Base-by-base conservation (phyloP, 2,113 vertebrate species). In the Mesembrinibis cayennensis region DNA sequence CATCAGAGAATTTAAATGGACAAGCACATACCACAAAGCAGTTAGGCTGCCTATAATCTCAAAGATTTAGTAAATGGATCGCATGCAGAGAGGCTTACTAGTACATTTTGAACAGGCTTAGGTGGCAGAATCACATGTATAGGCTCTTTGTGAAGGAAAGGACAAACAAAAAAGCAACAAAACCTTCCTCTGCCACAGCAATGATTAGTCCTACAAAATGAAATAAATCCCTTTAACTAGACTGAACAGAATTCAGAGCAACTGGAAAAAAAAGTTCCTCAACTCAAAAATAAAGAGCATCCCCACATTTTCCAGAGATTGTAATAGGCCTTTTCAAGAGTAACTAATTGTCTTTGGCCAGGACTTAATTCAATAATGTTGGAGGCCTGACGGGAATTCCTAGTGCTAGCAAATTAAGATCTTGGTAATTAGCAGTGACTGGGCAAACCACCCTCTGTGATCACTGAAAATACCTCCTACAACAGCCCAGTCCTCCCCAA, bases 351-450 rank as follows among this genome's bases (percentile, higher is more conserved):
- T 71, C 79, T 85, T 78, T 91, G 66, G 30, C 69, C 84, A 61
- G 52, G 70, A 95, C 87, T 80, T 96, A 93, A 95, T 85, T 97
- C 84, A 93, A 40, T 96, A 93, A 91, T 32, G 58, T 36, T 77
- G 67, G 38, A 87, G 65, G 71, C 78, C 77, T 94, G 94, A 86
- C 71, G 52, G 74, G 78, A 91, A 82, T 96, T 93, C 88, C 93
- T 71, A 42, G 47, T 20, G 45, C 32, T 77, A 88, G 32, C 80
- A 95, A 92, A 93, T 95, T 70, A 95, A 97, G 73, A 97, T 76
- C 45, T 88, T 92, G 34, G 77, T 96, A 97, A 97, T 97, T 96
- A 95, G 81, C 80, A 82, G 72, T 47, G 87, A 90, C 95, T 89
- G 47, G 78, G 70, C 87, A 94, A 97, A 69, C 86, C 81, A 95